Base-by-base conservation (phyloP, 2,113 vertebrate genomes). In the Gymnorhina tibicen region DNA sequence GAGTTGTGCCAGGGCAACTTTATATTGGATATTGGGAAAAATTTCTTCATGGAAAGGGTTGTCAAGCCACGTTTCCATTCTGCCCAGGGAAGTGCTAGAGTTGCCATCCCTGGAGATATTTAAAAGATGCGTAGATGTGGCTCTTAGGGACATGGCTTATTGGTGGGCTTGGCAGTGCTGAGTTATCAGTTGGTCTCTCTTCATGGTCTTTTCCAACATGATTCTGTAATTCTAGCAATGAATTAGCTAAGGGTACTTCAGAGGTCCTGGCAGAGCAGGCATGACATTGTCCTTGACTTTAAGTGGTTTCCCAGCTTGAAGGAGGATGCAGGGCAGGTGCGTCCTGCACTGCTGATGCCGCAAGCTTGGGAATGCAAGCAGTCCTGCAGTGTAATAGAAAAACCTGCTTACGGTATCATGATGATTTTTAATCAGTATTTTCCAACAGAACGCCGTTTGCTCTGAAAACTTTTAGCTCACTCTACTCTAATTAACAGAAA, bases 401-500 rank as follows among this genome's bases (percentile, higher is more conserved):
- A 67, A 23, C 6, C 12, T 62, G 20, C 55, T 85, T 75, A 67
- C 21, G 63, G 11, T 39, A 59, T 59, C 35, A 50, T 22, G 33
- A 14, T 22, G 46, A 44, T 85, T 53, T 70, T 55, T 10, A 76
- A 87, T 83, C 66, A 76, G 5, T 90, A 82, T 85, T 93, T 90
- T 87, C n/a, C 60, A 83, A 55, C 3, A 66, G 63, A 85, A 75
- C 18, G 59, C 7, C 0, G 0, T 78, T 91, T 56, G 15, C 49
- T 32, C 49, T 83, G 67, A 86, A 80, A 92, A 75, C 18, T 33
- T 88, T 16, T 53, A 63, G 7, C 14, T 94, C 42, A 62, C 39
- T 66, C 35, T 64, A 62, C 39, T 66, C 35, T 64, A 86, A 85
- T 89, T 80, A 92, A 70, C 67, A 89, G 49, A 75, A 91, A 81